Base-by-base conservation (phyloP, 2,888 invertebrate genomes). In the Thalpophila matura region DNA sequence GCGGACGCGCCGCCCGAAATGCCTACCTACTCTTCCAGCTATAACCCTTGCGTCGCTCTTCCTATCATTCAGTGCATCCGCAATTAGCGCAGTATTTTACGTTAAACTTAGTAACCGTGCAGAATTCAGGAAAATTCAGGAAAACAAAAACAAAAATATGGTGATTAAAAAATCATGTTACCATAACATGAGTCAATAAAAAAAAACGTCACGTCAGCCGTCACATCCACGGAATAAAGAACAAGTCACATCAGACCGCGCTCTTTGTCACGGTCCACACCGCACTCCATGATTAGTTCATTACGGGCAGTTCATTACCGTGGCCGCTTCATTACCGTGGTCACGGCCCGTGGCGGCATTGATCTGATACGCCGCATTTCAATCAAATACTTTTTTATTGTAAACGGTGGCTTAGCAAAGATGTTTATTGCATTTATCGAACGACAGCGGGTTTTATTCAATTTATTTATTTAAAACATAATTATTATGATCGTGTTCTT, bases 301-400 rank as follows among this genome's bases (percentile, higher is more conserved):
- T 68, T 70, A 63, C 35, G 22, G 55, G 24, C 12, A 33, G 18
- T 5, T 60, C 6, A 37, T 69, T 42, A 24, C 33, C 35, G 40
- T n/a, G 22, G 27, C 16, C 12, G 7, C 20, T 46, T 51, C 27
- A 43, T 64, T 64, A 46, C 31, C 43, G 2, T 4, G 27, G 64
- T 58, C 38, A 53, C 6, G 43, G 16, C 12, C 29, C 51, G 38
- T 58, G 58, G 3, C 51, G 35, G 22, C 46, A 69, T 71, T 71
- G 58, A 64, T 71, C 37, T 24, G 42, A 16, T 18, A 33, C 38
- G 18, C 20, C 49, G 35, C 10, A 33, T 38, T 69, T 64, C 16
- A 71, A 45, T 70, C 27, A 29, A 53, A 40, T 22, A 6, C 27
- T 35, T 26, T 26, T 51, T 33, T 37, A 45, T 40, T 42, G 16